Base-by-base conservation (phyloP, 2,888 invertebrate genomes). In the Stramonita haemastoma region DNA sequence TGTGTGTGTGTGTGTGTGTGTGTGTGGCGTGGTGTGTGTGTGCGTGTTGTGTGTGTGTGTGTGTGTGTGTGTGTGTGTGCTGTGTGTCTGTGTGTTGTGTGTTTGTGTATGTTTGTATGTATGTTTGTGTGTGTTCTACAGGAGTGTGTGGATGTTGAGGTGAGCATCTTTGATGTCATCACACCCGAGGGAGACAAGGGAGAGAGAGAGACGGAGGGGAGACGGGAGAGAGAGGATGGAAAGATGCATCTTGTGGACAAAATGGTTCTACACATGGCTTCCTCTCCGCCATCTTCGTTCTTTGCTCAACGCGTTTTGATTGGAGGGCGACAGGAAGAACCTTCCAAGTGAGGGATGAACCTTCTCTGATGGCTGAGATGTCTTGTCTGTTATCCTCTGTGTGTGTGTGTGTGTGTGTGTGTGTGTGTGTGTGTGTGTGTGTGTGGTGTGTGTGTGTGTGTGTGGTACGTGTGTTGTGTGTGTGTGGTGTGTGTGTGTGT, bases 181-280 rank as follows among this genome's bases (percentile, higher is more conserved):
- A 77, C 13, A 77, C 15, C 32, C 32, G 15, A 17, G 77, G 77
- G 26, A n/a, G 77, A 29, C 17, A 32, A 32, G 17, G 77, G 32
- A 29, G 77, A 32, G 26, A 32, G 32, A 2, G 77, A 73, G 73
- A 26, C 19, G 0, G n/a, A 73, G 73, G n/a, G n/a, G 73, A 26
- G 26, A n/a, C 1, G 26, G 11, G 26, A 73, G n/a, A n/a, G n/a
- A n/a, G 73, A 11, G n/a, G 29, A n/a, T n/a, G 73, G 73, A n/a
- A 2, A n/a, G n/a, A 22, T 77, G 60, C 32, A 86, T 17, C 86
- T 86, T 5, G 60, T 86, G 60, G 86, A 86, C 86, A 86, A 15
- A 15, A 57, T 86, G 29, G 17, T 11, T 34, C 29, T 60, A 17
- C 13, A 6, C 5, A 29, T 86, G 29, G 66, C 60, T 1, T 29